Conservation (phyloP, 2,888 invertebrate species). For the Athalia rosae region DNA sequence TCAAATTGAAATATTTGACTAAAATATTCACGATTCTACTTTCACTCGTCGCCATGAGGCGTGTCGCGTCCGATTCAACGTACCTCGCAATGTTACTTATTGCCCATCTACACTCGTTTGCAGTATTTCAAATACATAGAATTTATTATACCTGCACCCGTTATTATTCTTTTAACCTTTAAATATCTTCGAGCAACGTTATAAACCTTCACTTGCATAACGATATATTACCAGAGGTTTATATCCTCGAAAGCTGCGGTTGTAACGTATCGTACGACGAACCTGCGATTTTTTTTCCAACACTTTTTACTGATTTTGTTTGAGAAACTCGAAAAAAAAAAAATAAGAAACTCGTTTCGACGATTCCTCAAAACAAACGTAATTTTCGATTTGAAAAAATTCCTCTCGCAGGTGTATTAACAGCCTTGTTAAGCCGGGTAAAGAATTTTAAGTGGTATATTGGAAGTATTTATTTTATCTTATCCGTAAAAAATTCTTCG, state of each 20-base stretch:
- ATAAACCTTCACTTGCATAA: conserved; percentile 30
- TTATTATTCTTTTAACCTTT: no score
- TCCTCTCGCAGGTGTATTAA: background rate
- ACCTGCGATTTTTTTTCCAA: background rate
- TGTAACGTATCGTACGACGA: conserved; percentile 6
- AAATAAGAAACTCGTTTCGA: background rate
- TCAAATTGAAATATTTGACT: conserved; percentile 6
- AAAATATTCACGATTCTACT: conserved; percentile 35
- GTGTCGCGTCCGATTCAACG: conserved; percentile 11
- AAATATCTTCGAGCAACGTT: background rate
- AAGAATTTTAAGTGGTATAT: conserved; percentile 32
- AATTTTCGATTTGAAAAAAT: background rate
- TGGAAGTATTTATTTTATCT: conserved; percentile 24
- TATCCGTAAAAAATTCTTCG: conserved; percentile 1
- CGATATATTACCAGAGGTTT: background rate
- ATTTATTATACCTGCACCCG: no score
- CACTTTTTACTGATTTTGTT: background rate
- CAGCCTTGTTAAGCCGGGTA: conserved; percentile 7
- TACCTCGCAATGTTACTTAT: background rate
- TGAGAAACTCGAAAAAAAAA: background rate
- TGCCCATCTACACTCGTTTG: conserved; percentile 1
- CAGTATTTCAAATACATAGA: background rate
- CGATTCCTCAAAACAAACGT: no score
- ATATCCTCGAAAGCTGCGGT: background rate
- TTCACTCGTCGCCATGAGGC: background rate